Evolutionary conservation across 1,140 invertebrate genomes (phyloP).

Genomic region (Cotesia glomerata): DNA sequence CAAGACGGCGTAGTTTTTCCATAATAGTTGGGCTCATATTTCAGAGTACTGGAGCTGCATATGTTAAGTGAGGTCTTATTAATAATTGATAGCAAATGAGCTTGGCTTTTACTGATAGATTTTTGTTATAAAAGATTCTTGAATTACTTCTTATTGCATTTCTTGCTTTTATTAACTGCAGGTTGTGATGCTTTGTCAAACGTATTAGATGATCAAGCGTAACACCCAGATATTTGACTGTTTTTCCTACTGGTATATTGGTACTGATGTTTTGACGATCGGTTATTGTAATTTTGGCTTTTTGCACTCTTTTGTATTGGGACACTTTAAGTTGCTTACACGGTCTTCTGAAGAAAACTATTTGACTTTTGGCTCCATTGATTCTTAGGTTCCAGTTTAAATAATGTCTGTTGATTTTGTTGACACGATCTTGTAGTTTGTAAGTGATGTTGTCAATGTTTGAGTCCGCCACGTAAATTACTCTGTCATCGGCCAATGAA

Average conservation of each 20-base stretch:
- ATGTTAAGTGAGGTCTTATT: slow-evolving; percentile 35
- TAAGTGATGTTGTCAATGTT: not conserved
- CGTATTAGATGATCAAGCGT: not conserved
- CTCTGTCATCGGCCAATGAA: slow-evolving; percentile 17
- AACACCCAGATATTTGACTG: slow-evolving; percentile 25
- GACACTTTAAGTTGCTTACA: not conserved
- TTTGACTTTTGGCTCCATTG: slow-evolving; percentile 9
- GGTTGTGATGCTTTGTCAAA: slow-evolving; percentile 10
- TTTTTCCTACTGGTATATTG: slow-evolving; percentile 10
- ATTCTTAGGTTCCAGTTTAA: slow-evolving; percentile 5
- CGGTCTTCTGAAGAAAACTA: slow-evolving; percentile 15
- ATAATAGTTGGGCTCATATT: not conserved
- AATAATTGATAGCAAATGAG: slow-evolving; percentile 27
- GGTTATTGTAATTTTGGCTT: not conserved
- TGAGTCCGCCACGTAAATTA: not conserved
- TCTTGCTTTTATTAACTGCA: slow-evolving; percentile 24
- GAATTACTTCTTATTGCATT: not conserved
- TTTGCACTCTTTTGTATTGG: not conserved
- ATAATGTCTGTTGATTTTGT: slow-evolving; percentile 17
- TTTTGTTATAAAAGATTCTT: slow-evolving; percentile 23
- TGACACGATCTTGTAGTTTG: not conserved
- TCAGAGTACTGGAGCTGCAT: slow-evolving; percentile 11
- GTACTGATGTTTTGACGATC: not conserved
- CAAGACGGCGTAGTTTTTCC: slow-evolving; percentile 19
- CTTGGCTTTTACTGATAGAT: slow-evolving; percentile 8